Evolutionary conservation across 2,113 vertebrate genomes (phyloP).

Genomic region (Phylloscopus trochiloides): DNA sequence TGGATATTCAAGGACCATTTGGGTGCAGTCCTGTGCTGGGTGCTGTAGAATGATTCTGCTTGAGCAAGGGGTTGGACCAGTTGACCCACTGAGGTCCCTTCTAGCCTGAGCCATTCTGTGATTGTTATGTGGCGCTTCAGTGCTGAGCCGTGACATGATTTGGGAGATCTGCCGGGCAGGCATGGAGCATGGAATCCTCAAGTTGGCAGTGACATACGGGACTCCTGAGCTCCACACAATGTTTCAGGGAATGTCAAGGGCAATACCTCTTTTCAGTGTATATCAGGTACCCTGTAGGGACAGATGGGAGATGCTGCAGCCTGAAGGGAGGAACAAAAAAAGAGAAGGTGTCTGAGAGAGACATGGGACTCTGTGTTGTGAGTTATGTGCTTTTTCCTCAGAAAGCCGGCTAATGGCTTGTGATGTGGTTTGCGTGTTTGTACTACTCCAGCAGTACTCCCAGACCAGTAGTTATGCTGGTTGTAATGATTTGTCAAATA

Average conservation of each 20-base stretch:
- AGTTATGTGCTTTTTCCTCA: neutral
- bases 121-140: accelerated
- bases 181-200: accelerated
- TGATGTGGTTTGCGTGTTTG: neutral
- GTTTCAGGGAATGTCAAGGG: accelerated
- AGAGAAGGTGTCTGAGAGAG: neutral
- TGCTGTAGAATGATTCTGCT: neutral
- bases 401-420: neutral
- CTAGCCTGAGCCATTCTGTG: neutral
- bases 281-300: too few species aligned
- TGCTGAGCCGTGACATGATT: accelerated
- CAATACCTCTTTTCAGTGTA: accelerated
- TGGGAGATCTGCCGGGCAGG: neutral
- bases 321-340: neutral
- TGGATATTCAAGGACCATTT: neutral
- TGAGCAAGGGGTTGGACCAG: too few species aligned
- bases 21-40: neutral
- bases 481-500: neutral
- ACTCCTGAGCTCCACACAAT: accelerated
- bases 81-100: neutral
- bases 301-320: neutral
- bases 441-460: neutral
- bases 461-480: neutral
- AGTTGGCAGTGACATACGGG: accelerated
- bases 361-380: neutral